Conservation (phyloP, 2,797 vertebrate species). For the Enteromius unitaeniatus region DNA sequence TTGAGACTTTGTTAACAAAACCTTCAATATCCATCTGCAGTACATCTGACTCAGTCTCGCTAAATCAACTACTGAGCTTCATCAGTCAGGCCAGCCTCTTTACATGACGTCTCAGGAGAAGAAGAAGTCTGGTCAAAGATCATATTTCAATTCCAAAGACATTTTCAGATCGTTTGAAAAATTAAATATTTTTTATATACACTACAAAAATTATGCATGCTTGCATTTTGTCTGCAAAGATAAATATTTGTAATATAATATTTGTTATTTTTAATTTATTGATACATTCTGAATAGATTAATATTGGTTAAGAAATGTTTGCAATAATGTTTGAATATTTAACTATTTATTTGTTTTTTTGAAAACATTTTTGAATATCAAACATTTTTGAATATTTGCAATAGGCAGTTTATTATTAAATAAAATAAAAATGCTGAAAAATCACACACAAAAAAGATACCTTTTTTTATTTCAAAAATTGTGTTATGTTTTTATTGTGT, state of each 20-base stretch:
- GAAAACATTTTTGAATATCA: too few species aligned
- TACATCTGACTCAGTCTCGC: too few species aligned
- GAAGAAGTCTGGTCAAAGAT: background rate
- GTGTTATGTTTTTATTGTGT: too few species aligned
- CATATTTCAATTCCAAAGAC: background rate
- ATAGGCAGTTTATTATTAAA: too few species aligned
- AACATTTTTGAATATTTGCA: too few species aligned
- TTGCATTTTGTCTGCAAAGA: background rate
- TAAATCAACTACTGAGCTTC: background rate
- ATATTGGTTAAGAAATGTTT: background rate
- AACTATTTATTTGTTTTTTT: too few species aligned
- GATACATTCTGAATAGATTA: background rate
- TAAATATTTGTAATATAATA: too few species aligned
- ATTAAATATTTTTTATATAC: background rate
- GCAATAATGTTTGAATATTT: background rate
- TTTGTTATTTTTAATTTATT: background rate
- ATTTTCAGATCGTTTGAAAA: background rate
- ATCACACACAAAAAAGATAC: too few species aligned
- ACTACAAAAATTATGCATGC: background rate
- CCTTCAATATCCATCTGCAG: too few species aligned
- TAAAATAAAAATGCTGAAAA: too few species aligned
- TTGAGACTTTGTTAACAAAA: background rate
- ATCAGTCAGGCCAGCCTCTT: background rate
- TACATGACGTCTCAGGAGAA: too few species aligned
- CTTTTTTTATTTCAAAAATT: too few species aligned